These are phyloP conservation scores for Drosophila guanche DNA, from an alignment of 1,140 invertebrate species.

Conservation along the genomic window DNA sequence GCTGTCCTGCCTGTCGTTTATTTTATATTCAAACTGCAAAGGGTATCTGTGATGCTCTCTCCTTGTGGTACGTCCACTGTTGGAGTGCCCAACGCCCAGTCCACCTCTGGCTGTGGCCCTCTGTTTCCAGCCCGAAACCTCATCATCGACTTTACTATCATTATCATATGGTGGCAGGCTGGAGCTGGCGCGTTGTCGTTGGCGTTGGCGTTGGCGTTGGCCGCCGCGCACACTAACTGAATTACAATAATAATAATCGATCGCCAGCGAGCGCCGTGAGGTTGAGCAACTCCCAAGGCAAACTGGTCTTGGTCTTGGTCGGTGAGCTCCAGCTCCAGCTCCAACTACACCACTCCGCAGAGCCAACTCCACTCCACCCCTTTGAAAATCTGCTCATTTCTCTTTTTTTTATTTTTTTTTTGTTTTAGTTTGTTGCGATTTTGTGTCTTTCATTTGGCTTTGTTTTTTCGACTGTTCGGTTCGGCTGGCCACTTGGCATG, in stretches of 20 bases:
- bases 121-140: too few species aligned
- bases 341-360: constrained; percentile 14
- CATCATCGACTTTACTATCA: constrained; percentile 4
- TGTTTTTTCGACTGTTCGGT: constrained; percentile 37
- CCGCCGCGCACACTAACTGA: constrained; percentile 56
- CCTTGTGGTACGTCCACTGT: too few species aligned
- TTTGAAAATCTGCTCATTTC: constrained; percentile 63
- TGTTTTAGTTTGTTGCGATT: constrained; percentile 51
- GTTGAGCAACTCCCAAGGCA: constrained; percentile 75
- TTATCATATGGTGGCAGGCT: constrained; percentile 29
- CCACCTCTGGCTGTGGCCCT: too few species aligned
- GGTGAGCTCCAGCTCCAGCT: constrained; percentile 19
- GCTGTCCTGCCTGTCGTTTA: too few species aligned
- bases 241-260: constrained; percentile 76
- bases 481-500: constrained; percentile 66
- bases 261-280: constrained; percentile 40
- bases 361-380: constrained; percentile 22
- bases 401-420: constrained; percentile 53
- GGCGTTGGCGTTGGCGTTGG: constrained; percentile 65
- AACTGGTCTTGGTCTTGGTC: constrained; percentile 56
- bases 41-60: too few species aligned
- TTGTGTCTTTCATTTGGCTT: constrained; percentile 16
- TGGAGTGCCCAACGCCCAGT: too few species aligned
- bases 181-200: constrained; percentile 61
- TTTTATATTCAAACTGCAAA: too few species aligned